Percentiles rank a stretch among this genome's conserved stretches.
phyloP scores from a whole-genome alignment of 2,113 vertebrate species.

The Electrona antarctica region DNA sequence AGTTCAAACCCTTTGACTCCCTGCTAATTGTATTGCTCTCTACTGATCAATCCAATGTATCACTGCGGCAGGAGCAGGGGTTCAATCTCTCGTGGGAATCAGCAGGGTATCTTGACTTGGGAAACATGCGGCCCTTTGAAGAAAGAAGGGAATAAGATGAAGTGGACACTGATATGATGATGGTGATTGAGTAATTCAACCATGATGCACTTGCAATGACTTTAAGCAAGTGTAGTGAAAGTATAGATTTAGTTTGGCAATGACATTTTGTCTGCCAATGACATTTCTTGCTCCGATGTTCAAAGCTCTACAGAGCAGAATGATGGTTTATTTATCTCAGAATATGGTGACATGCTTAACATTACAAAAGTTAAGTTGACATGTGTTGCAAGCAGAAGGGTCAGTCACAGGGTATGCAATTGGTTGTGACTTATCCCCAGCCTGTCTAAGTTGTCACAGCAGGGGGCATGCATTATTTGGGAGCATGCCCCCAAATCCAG shows the following conservation, averaged over 20 bases:
- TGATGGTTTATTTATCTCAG: too few relatives aligned
- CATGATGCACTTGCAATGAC: too few relatives aligned
- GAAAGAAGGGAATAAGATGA: slow-evolving; percentile 26
- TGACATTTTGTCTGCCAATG: too few relatives aligned
- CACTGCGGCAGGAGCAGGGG: slow-evolving; percentile 22
- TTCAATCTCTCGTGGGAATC: slow-evolving; percentile 17
- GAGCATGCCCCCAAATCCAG: slow-evolving; percentile 9
- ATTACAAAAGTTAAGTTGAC: slow-evolving; percentile 17
- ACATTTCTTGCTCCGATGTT: too few relatives aligned
- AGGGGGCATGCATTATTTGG: slow-evolving; percentile 23
- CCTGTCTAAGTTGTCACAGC: slow-evolving; percentile 54
- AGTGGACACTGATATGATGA: slow-evolving; percentile 20
- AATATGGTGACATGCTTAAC: neutral
- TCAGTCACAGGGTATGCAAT: slow-evolving; percentile 37
- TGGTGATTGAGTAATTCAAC: neutral
- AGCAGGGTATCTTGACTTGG: slow-evolving; percentile 28
- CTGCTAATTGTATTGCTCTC: slow-evolving; percentile 60
- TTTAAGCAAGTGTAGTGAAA: too few relatives aligned
- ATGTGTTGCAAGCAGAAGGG: slow-evolving; percentile 7
- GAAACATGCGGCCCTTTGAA: neutral
- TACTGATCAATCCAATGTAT: slow-evolving; percentile 52
- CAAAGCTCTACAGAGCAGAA: too few relatives aligned
- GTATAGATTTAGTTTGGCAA: too few relatives aligned
- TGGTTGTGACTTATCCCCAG: slow-evolving; percentile 46
- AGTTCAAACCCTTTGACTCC: slow-evolving; percentile 54